These are phyloP conservation scores for Phymatocera aterrima DNA, from an alignment of 2,888 invertebrate genomes.

Conservation along the genomic window DNA sequence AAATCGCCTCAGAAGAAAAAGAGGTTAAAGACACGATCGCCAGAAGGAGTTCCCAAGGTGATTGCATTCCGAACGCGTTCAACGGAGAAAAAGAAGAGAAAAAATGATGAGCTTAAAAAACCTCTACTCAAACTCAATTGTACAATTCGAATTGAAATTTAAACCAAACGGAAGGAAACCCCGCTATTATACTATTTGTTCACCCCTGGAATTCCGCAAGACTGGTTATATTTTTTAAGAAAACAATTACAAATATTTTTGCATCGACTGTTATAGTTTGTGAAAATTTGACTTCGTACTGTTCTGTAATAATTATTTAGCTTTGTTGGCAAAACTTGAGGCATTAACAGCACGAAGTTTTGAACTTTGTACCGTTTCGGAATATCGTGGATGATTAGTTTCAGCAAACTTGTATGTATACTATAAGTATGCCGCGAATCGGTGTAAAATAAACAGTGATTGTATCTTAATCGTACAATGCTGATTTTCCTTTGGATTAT, in stretches of 20 bases:
- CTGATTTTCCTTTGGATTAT: conserved; percentile 1
- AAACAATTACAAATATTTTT: too few relatives aligned
- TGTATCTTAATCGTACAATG: neutral
- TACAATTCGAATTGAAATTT: conserved; percentile 1
- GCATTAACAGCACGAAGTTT: neutral
- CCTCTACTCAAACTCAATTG: neutral
- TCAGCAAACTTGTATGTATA: neutral
- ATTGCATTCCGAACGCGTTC: conserved; percentile 20
- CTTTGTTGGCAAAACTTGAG: too few relatives aligned
- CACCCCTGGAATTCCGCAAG: too few relatives aligned
- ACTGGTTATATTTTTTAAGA: too few relatives aligned
- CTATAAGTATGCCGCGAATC: neutral
- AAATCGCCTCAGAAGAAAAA: conserved; percentile 23
- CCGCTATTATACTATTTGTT: neutral
- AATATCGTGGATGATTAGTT: conserved; percentile 7
- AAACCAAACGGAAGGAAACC: neutral
- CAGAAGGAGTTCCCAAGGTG: conserved; percentile 20
- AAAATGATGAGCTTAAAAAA: neutral
- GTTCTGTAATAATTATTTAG: neutral
- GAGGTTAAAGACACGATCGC: neutral
- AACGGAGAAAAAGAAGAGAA: neutral
- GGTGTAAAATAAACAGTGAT: neutral
- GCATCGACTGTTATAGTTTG: too few relatives aligned
- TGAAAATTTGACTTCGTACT: neutral
- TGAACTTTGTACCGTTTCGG: neutral